Base-by-base conservation (phyloP, 2,888 invertebrate species). In the Schizotus pectinicornis region DNA sequence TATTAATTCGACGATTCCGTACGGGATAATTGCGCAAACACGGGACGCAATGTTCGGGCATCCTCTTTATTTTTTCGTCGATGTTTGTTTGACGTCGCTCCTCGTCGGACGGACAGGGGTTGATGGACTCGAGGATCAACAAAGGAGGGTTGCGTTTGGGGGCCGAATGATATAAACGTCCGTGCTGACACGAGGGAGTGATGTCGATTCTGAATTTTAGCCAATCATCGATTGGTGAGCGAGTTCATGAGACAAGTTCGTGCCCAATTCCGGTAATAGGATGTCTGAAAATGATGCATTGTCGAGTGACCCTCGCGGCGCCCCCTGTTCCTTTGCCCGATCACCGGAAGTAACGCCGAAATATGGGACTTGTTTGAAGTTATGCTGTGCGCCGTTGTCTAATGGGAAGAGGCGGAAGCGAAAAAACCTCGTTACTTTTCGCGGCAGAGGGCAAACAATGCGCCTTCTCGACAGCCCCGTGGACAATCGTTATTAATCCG, bases 231-330 rank as follows among this genome's bases (percentile, higher is more conserved):
- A 70, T 71, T 68, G 67, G 63, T 69, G 63, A 42, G 50, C 59
- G 61, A 68, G 63, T 67, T 62, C 58, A 68, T 63, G 69, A 68
- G 70, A 68, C 69, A 69, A 56, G 64, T 67, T 67, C 68, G 67
- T 69, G 71, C 69, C 73, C 75, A 74, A 75, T 77, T 77, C 73
- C 68, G 63, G 72, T 75, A 76, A 76, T 77, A 75, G 75, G 76
- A 76, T 76, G 77, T 75, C 75, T 75, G 76, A 72, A 74, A 76
- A 76, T 76, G 77, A 77, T 75, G 76, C 73, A 74, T 77, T 75
- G 75, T 65, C 47, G 72, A 71, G 62, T 76, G 74, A 75, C 76
- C 76, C 75, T 64, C 51, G 42, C 55, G 54, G 22, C 49, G 43
- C 57, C 58, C 56, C 50, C 51, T 38, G 59, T 50, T 60, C 36